Base-by-base conservation (phyloP, 2,888 invertebrate species). In the Acleris laterana region DNA sequence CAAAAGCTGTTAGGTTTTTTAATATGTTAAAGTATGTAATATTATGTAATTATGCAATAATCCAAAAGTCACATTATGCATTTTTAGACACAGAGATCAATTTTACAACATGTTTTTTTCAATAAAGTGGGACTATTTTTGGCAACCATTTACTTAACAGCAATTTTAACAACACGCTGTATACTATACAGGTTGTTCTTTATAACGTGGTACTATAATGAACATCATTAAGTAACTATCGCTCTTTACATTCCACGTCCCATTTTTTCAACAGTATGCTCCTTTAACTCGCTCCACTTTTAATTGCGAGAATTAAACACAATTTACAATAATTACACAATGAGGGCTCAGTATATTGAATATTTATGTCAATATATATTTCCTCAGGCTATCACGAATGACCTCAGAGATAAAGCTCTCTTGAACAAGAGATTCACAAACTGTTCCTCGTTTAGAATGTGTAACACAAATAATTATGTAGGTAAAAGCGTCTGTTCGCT, bases 311-410 rank as follows among this genome's bases (percentile, higher is more conserved):
- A 52, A 52, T 22, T 28, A 56, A 66, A 60, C 55, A 65, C 55
- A 65, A 60, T 58, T 58, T 46, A 63, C 55, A 65, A 49, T 56
- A 61, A 66, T 61, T 72, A 68, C 69, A 77, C 50, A 68, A 68
- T 22, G 71, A 70, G 73, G 68, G 71, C 76, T 70, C 63, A 69
- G 65, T 69, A 68, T 69, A 52, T 61, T 68, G 68, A 69, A 58
- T 62, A 62, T 68, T 74, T 77, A 79, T 80, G 74, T 74, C 77
- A 81, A 79, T 79, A 76, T 78, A 75, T 76, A 79, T 68, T 70
- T 68, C 63, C 46, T 16, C 20, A 59, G 81, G 80, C 61, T 82
- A 82, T 82, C 83, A 53, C 16, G 17, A 7, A 16, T 70, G 70
- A 70, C 68, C 71, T 70, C 72, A 62, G 11, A 20, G 63, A 71